A percentile compares a stretch with the other conserved stretches of the same genome.
Evolutionary conservation across 2,888 invertebrate species (phyloP).

Genomic region (Leucozona laternaria): DNA sequence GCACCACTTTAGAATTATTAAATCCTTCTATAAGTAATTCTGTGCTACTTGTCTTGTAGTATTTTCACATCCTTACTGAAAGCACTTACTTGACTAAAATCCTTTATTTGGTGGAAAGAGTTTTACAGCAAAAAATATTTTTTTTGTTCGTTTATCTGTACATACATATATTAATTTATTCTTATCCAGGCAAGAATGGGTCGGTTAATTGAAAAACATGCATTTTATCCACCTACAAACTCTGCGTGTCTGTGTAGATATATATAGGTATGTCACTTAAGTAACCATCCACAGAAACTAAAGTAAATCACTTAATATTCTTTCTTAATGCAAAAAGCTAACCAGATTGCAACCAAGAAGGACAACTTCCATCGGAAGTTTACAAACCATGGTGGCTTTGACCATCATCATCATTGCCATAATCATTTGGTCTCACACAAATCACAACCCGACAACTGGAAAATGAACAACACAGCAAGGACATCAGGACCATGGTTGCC

Average conservation of each 20-base stretch:
- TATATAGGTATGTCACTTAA: neutral
- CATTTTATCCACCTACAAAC: slow-evolving; percentile 6
- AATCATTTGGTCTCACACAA: slow-evolving; percentile 59
- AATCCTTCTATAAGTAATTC: too few species aligned
- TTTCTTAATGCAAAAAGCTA: slow-evolving; percentile 57
- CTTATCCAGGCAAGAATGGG: neutral
- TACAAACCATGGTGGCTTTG: slow-evolving; percentile 25
- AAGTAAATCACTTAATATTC: slow-evolving; percentile 68
- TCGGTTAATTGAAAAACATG: slow-evolving; percentile 20
- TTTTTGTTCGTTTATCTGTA: neutral
- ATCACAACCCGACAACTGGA: slow-evolving; percentile 54
- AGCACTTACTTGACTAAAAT: neutral
- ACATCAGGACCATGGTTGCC: neutral
- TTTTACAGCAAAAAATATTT: neutral
- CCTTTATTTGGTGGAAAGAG: neutral
- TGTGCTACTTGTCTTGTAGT: too few species aligned
- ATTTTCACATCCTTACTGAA: neutral
- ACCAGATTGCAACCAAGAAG: slow-evolving; percentile 60
- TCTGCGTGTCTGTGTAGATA: too few species aligned
- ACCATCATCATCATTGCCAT: slow-evolving; percentile 43
- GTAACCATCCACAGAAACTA: slow-evolving; percentile 11
- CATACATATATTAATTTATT: neutral
- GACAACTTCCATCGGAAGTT: slow-evolving; percentile 47
- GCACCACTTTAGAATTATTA: too few species aligned
- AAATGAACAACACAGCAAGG: slow-evolving; percentile 38